Evolutionary conservation across 2,113 vertebrate genomes (phyloP).

Genomic region (Cavia aperea): DNA sequence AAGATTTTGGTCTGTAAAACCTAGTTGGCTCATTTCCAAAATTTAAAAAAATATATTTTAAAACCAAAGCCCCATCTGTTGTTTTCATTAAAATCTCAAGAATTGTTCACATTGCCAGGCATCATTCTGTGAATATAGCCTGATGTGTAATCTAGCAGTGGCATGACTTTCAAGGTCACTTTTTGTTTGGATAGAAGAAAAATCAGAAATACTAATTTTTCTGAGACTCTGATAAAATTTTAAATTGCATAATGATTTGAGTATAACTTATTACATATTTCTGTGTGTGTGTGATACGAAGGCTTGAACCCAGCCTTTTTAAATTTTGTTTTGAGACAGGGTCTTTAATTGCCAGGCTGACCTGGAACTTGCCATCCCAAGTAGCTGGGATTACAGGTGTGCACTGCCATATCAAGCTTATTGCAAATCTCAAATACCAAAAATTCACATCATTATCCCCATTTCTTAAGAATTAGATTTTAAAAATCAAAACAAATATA

Average conservation of each 20-base stretch:
- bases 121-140: conserved; percentile 43
- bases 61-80: conserved; percentile 63
- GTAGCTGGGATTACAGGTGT: not conserved
- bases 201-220: conserved; percentile 48
- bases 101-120: conserved; percentile 48
- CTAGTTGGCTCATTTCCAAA: conserved; percentile 51
- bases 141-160: conserved; percentile 59
- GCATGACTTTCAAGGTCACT: conserved; percentile 52
- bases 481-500: conserved; percentile 9
- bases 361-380: not conserved
- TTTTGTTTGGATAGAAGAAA: conserved; percentile 41
- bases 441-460: not conserved
- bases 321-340: not conserved
- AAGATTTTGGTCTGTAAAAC: conserved; percentile 50
- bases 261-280: not conserved
- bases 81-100: conserved; percentile 62
- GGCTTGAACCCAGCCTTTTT: not conserved
- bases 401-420: not conserved
- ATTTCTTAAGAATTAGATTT: conserved; percentile 29
- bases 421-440: not conserved
- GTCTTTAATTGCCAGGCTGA: not conserved
- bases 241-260: conserved; percentile 46
- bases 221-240: conserved; percentile 33
- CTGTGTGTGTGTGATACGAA: not conserved
- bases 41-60: conserved; percentile 33